These are phyloP conservation scores for Portevinia maculata DNA, from an alignment of 2,888 invertebrate genomes.

Conservation along the genomic window DNA sequence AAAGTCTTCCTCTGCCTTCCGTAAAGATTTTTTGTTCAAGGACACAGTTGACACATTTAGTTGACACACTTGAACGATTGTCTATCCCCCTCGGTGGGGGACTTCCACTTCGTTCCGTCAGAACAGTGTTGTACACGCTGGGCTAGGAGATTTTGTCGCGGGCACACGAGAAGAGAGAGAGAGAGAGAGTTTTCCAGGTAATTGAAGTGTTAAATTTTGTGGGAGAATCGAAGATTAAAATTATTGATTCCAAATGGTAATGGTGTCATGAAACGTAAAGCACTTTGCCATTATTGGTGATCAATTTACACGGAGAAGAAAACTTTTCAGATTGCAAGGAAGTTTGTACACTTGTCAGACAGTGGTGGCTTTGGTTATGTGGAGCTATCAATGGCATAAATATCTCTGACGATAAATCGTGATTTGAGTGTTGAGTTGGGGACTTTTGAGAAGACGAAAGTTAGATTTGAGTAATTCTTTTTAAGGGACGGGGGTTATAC, in stretches of 20 bases:
- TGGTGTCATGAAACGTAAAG: conserved; percentile 71
- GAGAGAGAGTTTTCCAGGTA: conserved; percentile 73
- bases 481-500: not conserved
- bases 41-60: conserved; percentile 72
- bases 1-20: conserved; percentile 38
- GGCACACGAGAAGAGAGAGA: not conserved
- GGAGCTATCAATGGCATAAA: conserved; percentile 41
- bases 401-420: conserved; percentile 55
- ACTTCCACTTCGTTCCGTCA: conserved; percentile 63
- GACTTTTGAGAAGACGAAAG: conserved; percentile 14
- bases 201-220: conserved; percentile 74
- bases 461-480: not conserved
- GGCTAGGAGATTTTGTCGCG: conserved; percentile 20
- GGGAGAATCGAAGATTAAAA: conserved; percentile 73
- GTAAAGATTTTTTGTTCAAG: conserved; percentile 17
- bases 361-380: conserved; percentile 39
- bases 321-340: conserved; percentile 26
- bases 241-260: conserved; percentile 73
- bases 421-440: conserved; percentile 60
- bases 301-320: conserved; percentile 68
- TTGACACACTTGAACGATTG: conserved; percentile 73
- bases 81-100: conserved; percentile 56
- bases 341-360: conserved; percentile 53
- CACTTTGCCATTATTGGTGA: conserved; percentile 71
- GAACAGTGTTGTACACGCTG: conserved; percentile 63